Conservation (phyloP, 2,797 vertebrate genomes). For the Clarias platycephalus region DNA sequence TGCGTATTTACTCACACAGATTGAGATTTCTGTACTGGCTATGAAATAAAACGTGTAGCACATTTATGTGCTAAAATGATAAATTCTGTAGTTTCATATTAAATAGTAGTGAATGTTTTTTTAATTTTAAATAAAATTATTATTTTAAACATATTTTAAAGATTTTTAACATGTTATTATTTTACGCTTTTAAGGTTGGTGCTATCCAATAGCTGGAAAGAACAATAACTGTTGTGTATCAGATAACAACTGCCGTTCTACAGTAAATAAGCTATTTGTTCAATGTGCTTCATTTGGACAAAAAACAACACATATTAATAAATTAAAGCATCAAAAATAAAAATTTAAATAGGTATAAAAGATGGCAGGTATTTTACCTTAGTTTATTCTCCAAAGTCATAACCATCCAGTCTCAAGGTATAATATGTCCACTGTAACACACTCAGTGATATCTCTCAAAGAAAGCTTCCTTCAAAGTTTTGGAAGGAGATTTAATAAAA, state of each 20-base stretch:
- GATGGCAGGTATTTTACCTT: constrained; percentile 2
- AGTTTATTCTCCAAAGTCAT: constrained; percentile 26
- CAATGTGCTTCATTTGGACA: neutral
- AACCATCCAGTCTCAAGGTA: constrained; percentile 3
- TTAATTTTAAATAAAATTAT: neutral
- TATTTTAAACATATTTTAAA: neutral
- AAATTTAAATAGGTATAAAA: neutral
- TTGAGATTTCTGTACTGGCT: neutral
- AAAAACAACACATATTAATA: neutral
- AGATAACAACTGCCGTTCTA: neutral
- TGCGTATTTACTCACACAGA: neutral
- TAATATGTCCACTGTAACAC: constrained; percentile 1
- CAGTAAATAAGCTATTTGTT: neutral
- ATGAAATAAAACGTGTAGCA: neutral
- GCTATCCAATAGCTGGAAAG: neutral
- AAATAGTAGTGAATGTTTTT: neutral
- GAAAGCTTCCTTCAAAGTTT: neutral
- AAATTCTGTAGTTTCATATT: neutral
- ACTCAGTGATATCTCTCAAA: neutral
- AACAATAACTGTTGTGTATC: neutral
- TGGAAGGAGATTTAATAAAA: constrained; percentile 11
- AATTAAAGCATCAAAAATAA: constrained; percentile 2
- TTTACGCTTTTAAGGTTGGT: too few species aligned
- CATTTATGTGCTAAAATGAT: neutral
- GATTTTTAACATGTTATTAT: too few species aligned